Percentiles rank a stretch among this genome's conserved stretches.
Conservation (phyloP, 2,113 vertebrate species). For the Dicerorhinus sumatrensis region DNA sequence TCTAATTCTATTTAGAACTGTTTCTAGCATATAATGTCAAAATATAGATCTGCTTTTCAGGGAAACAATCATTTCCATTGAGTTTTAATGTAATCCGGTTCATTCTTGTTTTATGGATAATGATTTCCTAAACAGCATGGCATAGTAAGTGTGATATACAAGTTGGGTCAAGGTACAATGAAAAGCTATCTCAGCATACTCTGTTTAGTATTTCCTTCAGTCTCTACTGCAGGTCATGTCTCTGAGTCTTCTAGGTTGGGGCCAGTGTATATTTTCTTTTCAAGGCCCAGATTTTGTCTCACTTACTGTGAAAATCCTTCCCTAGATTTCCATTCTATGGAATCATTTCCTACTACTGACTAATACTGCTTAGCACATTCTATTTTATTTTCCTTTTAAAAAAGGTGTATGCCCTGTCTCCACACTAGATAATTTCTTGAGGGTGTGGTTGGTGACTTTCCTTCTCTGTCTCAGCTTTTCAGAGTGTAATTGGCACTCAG, state of each 20-base stretch:
- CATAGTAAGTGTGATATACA: background rate
- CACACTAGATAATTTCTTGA: background rate
- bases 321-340: background rate
- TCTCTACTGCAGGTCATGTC: background rate
- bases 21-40: background rate
- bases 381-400: background rate
- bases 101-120: background rate
- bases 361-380: background rate
- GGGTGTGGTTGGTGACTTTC: background rate
- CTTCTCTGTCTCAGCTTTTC: background rate
- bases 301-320: background rate
- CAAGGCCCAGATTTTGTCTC: background rate
- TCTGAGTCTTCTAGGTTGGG: too few relatives aligned
- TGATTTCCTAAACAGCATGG: background rate
- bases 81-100: background rate
- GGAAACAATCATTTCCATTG: background rate
- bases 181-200: background rate
- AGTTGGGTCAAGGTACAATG: background rate
- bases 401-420: accelerated
- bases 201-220: background rate
- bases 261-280: background rate
- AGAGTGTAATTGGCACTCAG: background rate
- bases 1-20: background rate
- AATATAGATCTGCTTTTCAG: background rate
- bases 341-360: background rate